A percentile compares a stretch with the other conserved stretches of the same genome.
Conservation (phyloP, 2,113 vertebrate genomes). For the Microtus pennsylvanicus region DNA sequence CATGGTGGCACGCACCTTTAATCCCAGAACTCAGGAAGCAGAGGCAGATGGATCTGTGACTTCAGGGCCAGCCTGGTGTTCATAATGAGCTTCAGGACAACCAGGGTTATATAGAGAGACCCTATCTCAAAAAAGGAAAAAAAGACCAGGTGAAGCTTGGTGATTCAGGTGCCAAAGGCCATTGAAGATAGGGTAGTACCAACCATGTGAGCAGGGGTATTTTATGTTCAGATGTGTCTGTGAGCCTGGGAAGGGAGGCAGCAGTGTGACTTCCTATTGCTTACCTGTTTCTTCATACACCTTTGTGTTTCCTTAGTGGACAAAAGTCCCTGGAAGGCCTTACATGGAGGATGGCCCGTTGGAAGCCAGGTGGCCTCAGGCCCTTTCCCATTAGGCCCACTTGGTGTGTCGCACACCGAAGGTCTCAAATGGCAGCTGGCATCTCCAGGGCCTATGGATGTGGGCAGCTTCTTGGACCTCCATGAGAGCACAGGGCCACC, state of each 20-base stretch:
- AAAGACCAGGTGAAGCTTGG: not conserved
- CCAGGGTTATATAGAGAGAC: not conserved
- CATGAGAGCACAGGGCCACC: constrained; percentile 83
- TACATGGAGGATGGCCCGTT: constrained; percentile 79
- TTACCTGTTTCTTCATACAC: constrained; percentile 10
- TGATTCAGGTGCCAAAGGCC: not conserved
- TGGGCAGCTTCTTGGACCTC: constrained; percentile 84
- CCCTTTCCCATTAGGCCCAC: constrained; percentile 73
- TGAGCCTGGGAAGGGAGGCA: not conserved
- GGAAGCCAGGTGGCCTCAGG: constrained; percentile 75
- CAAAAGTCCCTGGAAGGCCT: constrained; percentile 85
- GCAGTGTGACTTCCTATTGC: not conserved
- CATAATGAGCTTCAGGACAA: not conserved
- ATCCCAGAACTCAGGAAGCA: not conserved
- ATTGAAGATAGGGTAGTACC: not conserved
- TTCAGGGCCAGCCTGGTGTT: not conserved
- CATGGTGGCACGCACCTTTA: not conserved
- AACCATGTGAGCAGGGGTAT: not conserved
- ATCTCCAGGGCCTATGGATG: constrained; percentile 75
- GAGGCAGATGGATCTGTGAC: not conserved
- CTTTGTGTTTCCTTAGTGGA: constrained; percentile 72
- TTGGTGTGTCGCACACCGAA: constrained; percentile 64
- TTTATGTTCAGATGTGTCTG: not conserved
- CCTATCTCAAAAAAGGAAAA: not conserved
- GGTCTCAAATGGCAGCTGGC: constrained; percentile 83